Conservation (phyloP, 2,888 invertebrate genomes). For the Ypsolopha scabrella region DNA sequence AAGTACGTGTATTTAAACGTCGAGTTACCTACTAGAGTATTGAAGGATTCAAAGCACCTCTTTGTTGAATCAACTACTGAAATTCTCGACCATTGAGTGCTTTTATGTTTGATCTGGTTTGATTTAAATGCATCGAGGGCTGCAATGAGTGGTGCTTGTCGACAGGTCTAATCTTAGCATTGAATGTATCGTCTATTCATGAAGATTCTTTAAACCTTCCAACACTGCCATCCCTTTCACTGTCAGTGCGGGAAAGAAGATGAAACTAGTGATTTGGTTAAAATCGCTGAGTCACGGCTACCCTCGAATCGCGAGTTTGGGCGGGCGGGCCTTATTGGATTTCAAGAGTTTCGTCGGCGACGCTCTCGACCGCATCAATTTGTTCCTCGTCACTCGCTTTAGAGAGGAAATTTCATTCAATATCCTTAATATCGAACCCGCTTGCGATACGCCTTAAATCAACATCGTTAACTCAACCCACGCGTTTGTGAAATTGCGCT, state of each 20-base stretch:
- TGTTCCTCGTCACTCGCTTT: slow-evolving; percentile 23
- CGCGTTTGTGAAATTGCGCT: too few relatives aligned
- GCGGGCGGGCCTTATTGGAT: slow-evolving; percentile 29
- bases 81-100: background rate
- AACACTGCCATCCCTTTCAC: background rate
- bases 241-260: background rate
- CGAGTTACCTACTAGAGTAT: too few relatives aligned
- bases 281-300: too few relatives aligned
- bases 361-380: slow-evolving; percentile 18
- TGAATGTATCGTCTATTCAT: background rate
- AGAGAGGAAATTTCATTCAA: slow-evolving; percentile 11
- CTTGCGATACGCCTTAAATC: too few relatives aligned
- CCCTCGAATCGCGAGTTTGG: background rate
- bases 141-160: slow-evolving; percentile 19
- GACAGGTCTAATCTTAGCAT: slow-evolving; percentile 10
- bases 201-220: background rate
- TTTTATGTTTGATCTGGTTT: slow-evolving; percentile 5
- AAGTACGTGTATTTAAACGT: too few relatives aligned
- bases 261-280: too few relatives aligned
- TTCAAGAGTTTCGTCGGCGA: slow-evolving; percentile 31
- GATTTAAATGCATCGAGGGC: slow-evolving; percentile 22
- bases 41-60: background rate
- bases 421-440: background rate
- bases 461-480: too few relatives aligned
- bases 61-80: background rate